Evolutionary conservation across 2,888 invertebrate species (phyloP).

Genomic region (Chorisops tibialis): DNA sequence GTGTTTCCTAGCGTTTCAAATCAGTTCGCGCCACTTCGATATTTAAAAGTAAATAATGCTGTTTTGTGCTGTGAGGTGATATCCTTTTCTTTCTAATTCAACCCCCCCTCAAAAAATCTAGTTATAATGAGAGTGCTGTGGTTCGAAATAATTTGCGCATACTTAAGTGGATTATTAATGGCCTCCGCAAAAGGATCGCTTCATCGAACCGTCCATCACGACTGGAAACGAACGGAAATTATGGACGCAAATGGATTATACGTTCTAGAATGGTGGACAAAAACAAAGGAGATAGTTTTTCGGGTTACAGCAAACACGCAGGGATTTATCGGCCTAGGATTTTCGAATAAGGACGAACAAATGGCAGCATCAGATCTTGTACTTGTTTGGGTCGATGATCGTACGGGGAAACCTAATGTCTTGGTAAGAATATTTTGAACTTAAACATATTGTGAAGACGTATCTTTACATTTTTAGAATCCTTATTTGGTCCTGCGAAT

Average conservation of each 20-base stretch:
- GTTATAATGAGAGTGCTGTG: constrained; percentile 22
- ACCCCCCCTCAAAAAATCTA: neutral
- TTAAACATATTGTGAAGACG: neutral
- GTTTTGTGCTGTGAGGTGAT: neutral
- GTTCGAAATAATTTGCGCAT: constrained; percentile 10
- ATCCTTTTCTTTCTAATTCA: neutral
- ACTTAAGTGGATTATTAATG: constrained; percentile 3
- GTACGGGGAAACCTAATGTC: constrained; percentile 60
- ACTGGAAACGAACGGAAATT: constrained; percentile 49
- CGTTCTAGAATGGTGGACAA: constrained; percentile 66
- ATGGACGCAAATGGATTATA: constrained; percentile 52
- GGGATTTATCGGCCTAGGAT: constrained; percentile 84
- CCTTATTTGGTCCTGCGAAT: no score
- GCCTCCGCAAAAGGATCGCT: constrained; percentile 8
- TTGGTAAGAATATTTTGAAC: constrained; percentile 57
- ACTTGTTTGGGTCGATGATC: constrained; percentile 81
- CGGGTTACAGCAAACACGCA: constrained; percentile 75
- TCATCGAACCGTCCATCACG: constrained; percentile 37
- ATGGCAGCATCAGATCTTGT: constrained; percentile 83
- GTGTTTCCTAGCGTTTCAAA: constrained; percentile 6
- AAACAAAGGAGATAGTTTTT: constrained; percentile 71
- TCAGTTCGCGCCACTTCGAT: no score
- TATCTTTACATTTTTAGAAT: neutral
- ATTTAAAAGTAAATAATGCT: neutral
- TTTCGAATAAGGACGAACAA: constrained; percentile 69